phyloP scores from a whole-genome alignment of 2,113 vertebrate species.

The Chinchilla lanigera region DNA sequence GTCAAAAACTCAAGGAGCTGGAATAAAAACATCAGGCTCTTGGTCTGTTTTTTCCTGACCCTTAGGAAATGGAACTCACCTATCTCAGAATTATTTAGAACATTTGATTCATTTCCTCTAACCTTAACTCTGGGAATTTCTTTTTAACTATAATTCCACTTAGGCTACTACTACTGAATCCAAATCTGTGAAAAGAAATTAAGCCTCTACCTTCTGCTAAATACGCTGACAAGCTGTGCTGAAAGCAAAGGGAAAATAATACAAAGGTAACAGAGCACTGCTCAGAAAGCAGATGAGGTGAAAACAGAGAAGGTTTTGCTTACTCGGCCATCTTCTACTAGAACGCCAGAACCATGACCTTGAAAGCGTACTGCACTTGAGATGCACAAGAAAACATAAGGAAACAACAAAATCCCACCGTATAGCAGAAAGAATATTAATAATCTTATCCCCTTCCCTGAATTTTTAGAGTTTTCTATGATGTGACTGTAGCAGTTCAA shows the following conservation, averaged over 20 bases:
- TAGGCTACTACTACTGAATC: conserved; percentile 9
- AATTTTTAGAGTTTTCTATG: conserved; percentile 44
- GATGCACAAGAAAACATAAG: not conserved
- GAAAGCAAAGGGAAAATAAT: conserved; percentile 15
- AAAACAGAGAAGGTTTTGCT: not conserved
- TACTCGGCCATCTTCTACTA: not conserved
- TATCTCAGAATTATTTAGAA: conserved; percentile 45
- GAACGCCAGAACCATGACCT: not conserved
- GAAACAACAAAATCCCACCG: conserved; percentile 4
- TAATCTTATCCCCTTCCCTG: not conserved
- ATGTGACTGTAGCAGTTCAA: not conserved
- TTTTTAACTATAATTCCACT: conserved; percentile 34
- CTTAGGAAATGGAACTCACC: conserved; percentile 55
- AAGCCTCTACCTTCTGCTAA: conserved; percentile 6
- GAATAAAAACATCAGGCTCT: not conserved
- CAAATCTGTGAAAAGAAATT: conserved; percentile 1
- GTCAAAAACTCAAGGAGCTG: not conserved
- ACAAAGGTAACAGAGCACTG: not conserved
- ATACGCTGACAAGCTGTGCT: not conserved
- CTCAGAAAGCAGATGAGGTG: not conserved
- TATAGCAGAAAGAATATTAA: conserved; percentile 8
- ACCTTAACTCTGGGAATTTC: conserved; percentile 13
- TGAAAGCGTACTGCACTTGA: not conserved
- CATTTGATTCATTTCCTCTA: conserved; percentile 66
- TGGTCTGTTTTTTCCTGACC: not conserved